A percentile compares a stretch with the other conserved stretches of the same genome.
phyloP scores from a whole-genome alignment of 92 coral and sea anemone genomes.

The Palythoa heliodiscus region DNA sequence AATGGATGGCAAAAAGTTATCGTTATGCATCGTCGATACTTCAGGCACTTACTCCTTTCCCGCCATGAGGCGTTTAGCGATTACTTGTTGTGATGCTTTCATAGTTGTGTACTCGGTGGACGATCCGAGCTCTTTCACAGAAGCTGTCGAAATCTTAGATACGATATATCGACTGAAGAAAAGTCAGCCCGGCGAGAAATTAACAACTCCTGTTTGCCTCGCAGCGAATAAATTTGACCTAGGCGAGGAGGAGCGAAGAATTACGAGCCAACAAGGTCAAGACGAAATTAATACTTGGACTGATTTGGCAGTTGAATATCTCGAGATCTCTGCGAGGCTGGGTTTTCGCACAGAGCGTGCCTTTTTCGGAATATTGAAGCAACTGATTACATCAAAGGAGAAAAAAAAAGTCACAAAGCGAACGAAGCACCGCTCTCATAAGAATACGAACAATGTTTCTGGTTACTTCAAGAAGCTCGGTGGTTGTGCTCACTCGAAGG shows the following conservation, averaged over 20 bases:
- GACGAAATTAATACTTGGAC: conserved; percentile 52
- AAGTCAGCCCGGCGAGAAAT: conserved; percentile 13
- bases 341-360: conserved; percentile 59
- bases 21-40: conserved; percentile 76
- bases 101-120: conserved; percentile 76
- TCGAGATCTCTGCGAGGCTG: conserved; percentile 72
- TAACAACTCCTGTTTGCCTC: conserved; percentile 59
- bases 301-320: conserved; percentile 67
- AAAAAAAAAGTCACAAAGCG: conserved; percentile 18
- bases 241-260: conserved; percentile 50
- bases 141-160: conserved; percentile 64
- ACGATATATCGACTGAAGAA: conserved; percentile 53
- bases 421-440: conserved; percentile 5
- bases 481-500: too few species aligned
- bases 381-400: conserved; percentile 22
- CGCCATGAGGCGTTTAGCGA: conserved; percentile 75
- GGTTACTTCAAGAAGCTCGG: neutral
- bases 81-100: conserved; percentile 71
- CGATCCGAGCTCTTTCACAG: conserved; percentile 60
- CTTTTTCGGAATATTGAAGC: conserved; percentile 48
- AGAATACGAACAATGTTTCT: conserved; percentile 19
- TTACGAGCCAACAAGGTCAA: conserved; percentile 51
- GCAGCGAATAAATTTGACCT: conserved; percentile 77
- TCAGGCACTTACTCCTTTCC: conserved; percentile 81
- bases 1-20: conserved; percentile 57